These are phyloP conservation scores for Paedocypris sp. DNA, from an alignment of 2,113 vertebrate genomes.

Conservation along the genomic window DNA sequence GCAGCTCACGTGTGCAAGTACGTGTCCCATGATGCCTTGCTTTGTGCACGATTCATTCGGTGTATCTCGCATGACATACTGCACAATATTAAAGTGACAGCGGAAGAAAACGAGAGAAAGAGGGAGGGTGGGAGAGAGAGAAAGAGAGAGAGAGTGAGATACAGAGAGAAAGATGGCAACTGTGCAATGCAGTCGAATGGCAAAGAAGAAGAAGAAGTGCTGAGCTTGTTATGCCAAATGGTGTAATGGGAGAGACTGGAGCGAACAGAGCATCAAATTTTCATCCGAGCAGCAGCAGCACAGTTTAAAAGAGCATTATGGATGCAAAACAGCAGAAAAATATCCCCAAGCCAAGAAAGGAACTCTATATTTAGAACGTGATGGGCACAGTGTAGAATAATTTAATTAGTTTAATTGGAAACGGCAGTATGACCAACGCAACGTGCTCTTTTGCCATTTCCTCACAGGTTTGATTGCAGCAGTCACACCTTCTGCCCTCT, in stretches of 20 bases:
- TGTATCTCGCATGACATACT: conserved; percentile 1
- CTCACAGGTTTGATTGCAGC: not conserved
- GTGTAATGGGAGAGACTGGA: conserved; percentile 42
- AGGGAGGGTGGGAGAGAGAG: not conserved
- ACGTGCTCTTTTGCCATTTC: conserved; percentile 29
- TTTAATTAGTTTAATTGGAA: conserved; percentile 54
- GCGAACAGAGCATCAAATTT: conserved; percentile 57
- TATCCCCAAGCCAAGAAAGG: conserved; percentile 56
- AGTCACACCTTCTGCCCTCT: not conserved
- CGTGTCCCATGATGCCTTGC: not conserved
- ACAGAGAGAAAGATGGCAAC: conserved; percentile 42
- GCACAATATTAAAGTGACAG: not conserved
- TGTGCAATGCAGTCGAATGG: conserved; percentile 45
- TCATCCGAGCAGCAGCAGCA: conserved; percentile 52
- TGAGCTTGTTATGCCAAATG: conserved; percentile 44
- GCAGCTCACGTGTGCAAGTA: not conserved
- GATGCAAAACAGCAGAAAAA: conserved; percentile 58
- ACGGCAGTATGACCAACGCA: conserved; percentile 36
- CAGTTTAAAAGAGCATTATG: conserved; percentile 51
- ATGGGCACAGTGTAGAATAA: conserved; percentile 40
- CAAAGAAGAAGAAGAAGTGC: conserved; percentile 34
- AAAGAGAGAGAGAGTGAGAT: not conserved
- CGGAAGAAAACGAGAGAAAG: not conserved
- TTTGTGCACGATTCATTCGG: not conserved
- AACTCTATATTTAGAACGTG: conserved; percentile 50